Percentiles rank a stretch among this genome's conserved stretches.
These are phyloP conservation scores for Nicator chloris DNA, from an alignment of 2,113 vertebrate genomes.

Conservation along the genomic window DNA sequence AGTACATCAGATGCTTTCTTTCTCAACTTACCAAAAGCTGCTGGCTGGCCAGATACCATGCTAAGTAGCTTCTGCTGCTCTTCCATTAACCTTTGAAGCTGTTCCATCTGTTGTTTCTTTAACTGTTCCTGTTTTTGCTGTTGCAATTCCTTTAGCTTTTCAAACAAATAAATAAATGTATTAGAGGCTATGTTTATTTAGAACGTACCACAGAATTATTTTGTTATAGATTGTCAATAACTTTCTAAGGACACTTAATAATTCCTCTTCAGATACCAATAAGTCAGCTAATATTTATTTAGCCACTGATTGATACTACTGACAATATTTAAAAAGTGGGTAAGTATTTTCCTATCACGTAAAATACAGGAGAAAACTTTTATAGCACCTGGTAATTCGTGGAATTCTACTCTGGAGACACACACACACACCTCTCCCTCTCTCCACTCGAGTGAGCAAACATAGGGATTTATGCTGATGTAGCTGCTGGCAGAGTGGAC, in stretches of 20 bases:
- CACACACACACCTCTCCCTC: not conserved
- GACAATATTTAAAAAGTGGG: not conserved
- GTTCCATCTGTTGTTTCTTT: conserved; percentile 86
- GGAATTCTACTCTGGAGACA: not conserved
- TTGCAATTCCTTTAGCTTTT: conserved; percentile 88
- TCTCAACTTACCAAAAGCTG: conserved; percentile 56
- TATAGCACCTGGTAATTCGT: not conserved
- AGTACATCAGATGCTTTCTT: not conserved
- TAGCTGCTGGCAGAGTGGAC: not conserved
- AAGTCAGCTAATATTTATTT: not conserved
- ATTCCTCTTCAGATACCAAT: not conserved
- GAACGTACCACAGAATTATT: not conserved
- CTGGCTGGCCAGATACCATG: conserved; percentile 65
- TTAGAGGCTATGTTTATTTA: not conserved
- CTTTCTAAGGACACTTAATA: not conserved
- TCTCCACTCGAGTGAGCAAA: not conserved
- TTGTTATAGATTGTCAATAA: not conserved
- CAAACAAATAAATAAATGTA: not conserved
- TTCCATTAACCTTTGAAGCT: conserved; percentile 83
- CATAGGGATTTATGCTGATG: not conserved
- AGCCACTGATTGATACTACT: not conserved
- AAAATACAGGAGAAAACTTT: not conserved
- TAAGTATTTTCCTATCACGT: not conserved
- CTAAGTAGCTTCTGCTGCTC: conserved; percentile 84
- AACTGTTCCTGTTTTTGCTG: conserved; percentile 90